Conservation (phyloP, 2,888 invertebrate genomes). For the Dasysyrphus tricinctus region DNA sequence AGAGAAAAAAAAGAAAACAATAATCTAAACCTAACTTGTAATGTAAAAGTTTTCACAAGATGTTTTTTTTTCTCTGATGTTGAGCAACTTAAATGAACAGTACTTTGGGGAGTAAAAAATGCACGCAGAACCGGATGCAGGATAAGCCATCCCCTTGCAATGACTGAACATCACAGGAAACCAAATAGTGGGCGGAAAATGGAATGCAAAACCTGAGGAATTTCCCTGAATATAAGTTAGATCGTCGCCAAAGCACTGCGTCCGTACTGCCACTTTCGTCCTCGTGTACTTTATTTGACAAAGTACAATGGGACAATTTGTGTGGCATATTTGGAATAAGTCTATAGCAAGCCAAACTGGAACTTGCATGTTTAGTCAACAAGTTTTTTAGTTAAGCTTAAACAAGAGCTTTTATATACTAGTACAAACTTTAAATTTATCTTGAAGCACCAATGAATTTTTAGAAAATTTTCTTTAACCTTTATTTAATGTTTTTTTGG, state of each 20-base stretch:
- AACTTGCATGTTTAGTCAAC: no score
- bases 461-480: no score
- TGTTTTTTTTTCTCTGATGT: conserved; percentile 24
- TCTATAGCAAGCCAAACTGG: no score
- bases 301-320: background rate
- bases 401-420: no score
- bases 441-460: no score
- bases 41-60: conserved; percentile 53
- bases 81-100: conserved; percentile 52
- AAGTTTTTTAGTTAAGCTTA: no score
- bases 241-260: conserved; percentile 55
- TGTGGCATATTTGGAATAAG: background rate
- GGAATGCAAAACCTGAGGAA: conserved; percentile 69
- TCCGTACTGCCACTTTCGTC: conserved; percentile 32
- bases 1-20: background rate
- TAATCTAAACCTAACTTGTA: conserved; percentile 35
- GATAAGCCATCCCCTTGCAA: conserved; percentile 11
- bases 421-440: no score
- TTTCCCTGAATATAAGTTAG: conserved; percentile 66
- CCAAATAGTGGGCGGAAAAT: conserved; percentile 53
- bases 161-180: conserved; percentile 23
- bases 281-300: conserved; percentile 1
- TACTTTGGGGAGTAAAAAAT: conserved; percentile 54
- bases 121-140: conserved; percentile 14
- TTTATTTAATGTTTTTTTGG: no score